Percentiles rank a stretch among this genome's conserved stretches.
phyloP scores from a whole-genome alignment of 2,888 invertebrate species.

The Harpalus rubripes region DNA sequence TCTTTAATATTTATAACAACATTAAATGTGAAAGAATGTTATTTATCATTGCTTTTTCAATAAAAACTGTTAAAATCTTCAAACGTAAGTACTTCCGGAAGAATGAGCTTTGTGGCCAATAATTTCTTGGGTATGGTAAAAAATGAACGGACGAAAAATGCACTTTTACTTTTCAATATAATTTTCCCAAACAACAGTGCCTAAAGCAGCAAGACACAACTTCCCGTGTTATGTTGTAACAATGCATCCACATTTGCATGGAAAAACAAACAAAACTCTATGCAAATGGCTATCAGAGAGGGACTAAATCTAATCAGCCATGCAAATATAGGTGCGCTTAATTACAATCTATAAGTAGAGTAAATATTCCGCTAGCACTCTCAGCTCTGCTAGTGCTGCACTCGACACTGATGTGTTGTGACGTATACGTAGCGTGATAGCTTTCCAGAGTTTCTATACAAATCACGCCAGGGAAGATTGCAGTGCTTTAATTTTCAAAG shows the following conservation, averaged over 20 bases:
- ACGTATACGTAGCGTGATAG: conserved; percentile 7
- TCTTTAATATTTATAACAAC: no score
- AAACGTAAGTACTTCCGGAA: no score
- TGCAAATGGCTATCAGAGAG: conserved; percentile 76
- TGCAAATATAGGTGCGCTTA: conserved; percentile 78
- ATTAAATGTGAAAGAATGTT: no score
- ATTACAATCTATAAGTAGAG: conserved; percentile 77
- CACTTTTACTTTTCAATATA: no score
- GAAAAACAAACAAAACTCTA: conserved; percentile 76
- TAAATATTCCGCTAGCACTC: conserved; percentile 77
- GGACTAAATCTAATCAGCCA: conserved; percentile 76
- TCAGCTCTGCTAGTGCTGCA: background rate
- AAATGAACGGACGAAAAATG: no score
- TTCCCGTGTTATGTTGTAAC: background rate
- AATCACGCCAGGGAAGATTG: conserved; percentile 17
- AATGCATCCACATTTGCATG: conserved; percentile 72
- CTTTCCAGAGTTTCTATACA: conserved; percentile 7
- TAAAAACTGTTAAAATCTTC: no score
- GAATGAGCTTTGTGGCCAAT: no score
- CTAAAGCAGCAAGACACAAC: background rate
- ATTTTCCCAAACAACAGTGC: background rate
- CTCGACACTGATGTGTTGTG: background rate
- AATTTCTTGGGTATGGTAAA: no score
- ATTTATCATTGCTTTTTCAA: no score
- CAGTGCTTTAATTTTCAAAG: background rate